Evolutionary conservation across 92 coral and sea anemone genomes (phyloP).

Genomic region (Actinernus sp.): DNA sequence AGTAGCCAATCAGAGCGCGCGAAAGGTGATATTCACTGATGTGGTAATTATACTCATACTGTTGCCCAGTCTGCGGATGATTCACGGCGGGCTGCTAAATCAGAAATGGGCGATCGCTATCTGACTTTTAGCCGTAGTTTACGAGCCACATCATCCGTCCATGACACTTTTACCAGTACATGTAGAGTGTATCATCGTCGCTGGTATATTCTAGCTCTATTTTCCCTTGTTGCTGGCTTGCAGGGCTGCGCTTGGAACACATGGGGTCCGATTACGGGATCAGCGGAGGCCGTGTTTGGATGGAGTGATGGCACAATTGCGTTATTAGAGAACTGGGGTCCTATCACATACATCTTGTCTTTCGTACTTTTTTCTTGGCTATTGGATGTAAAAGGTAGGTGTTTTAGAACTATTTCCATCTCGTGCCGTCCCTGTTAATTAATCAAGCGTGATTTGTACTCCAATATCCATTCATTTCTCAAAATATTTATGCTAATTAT

Average conservation of each 20-base stretch:
- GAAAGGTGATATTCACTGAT: too few species aligned
- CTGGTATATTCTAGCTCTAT: slow-evolving; percentile 87
- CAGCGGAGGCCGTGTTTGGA: slow-evolving; percentile 92
- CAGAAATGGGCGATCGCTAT: slow-evolving; percentile 68
- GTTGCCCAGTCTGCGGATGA: too few species aligned
- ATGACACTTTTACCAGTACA: slow-evolving; percentile 56
- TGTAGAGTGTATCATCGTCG: slow-evolving; percentile 83
- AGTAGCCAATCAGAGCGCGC: too few species aligned
- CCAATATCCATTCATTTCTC: too few species aligned
- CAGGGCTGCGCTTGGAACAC: slow-evolving; percentile 96
- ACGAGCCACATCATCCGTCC: slow-evolving; percentile 39
- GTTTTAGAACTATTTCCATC: neutral
- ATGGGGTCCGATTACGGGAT: slow-evolving; percentile 97
- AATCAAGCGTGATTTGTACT: too few species aligned
- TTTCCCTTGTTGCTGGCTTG: slow-evolving; percentile 79
- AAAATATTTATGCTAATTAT: too few species aligned
- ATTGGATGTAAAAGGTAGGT: slow-evolving; percentile 90
- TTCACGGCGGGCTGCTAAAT: too few species aligned
- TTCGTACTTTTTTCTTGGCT: slow-evolving; percentile 95
- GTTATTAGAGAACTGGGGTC: slow-evolving; percentile 95
- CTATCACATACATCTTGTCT: slow-evolving; percentile 85
- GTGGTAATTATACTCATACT: too few species aligned
- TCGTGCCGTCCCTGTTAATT: neutral
- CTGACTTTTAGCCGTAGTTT: slow-evolving; percentile 71
- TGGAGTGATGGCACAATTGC: slow-evolving; percentile 94